Evolutionary conservation across 2,113 vertebrate species (phyloP).

Genomic region (Scolopax mira): DNA sequence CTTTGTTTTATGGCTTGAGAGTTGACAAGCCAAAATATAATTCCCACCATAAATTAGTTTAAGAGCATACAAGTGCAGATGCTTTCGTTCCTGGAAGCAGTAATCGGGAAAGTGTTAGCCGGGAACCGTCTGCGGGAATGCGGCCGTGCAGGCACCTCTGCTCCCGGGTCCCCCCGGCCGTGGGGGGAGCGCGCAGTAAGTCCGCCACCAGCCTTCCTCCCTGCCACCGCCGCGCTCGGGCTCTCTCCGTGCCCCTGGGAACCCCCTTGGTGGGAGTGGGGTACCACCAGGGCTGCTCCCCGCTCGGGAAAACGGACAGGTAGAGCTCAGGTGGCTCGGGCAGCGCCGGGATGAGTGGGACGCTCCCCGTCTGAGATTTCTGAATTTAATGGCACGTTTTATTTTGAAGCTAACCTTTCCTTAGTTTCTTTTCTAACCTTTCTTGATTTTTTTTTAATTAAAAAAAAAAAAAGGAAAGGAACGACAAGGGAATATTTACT

Average conservation of each 20-base stretch:
- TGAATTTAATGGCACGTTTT: background rate
- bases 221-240: background rate
- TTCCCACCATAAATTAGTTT: constrained; percentile 99
- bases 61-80: constrained; percentile 96
- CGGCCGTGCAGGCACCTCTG: constrained; percentile 67
- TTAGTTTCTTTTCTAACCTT: too few relatives aligned
- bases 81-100: constrained; percentile 87
- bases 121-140: constrained; percentile 69
- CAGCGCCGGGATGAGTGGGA: background rate
- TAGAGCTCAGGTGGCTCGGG: background rate
- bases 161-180: constrained; percentile 62
- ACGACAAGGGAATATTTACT: background rate
- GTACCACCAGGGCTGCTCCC: background rate
- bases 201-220: constrained; percentile 48
- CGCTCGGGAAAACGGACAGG: background rate
- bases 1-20: constrained; percentile 99
- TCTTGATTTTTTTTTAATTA: too few relatives aligned
- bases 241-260: background rate
- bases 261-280: background rate
- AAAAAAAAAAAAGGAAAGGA: background rate
- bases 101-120: constrained; percentile 82
- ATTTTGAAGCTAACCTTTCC: background rate
- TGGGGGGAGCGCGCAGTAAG: constrained; percentile 82
- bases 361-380: background rate
- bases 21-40: constrained; percentile 99